phyloP scores from a whole-genome alignment of 2,888 invertebrate species.

The Mayetiola destructor region DNA sequence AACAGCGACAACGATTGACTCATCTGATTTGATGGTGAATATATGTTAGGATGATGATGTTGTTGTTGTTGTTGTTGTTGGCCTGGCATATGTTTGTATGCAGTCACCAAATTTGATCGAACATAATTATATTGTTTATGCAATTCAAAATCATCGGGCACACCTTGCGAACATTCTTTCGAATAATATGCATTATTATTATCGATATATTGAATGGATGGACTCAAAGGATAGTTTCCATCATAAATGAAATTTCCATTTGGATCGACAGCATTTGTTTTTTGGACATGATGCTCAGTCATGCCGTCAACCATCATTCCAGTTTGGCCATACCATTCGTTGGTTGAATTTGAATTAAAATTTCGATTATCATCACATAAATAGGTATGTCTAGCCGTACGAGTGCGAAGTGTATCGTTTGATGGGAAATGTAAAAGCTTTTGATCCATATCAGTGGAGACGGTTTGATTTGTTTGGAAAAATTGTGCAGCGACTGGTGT shows the following conservation, averaged over 20 bases:
- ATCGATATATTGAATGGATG: too few species aligned
- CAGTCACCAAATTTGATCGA: background rate
- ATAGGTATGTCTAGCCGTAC: background rate
- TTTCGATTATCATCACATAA: slow-evolving; percentile 2
- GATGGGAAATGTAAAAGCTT: background rate
- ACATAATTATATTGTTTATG: background rate
- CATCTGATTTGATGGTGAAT: background rate
- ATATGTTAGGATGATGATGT: too few species aligned
- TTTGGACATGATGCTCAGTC: background rate
- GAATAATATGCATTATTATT: background rate
- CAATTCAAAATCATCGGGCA: background rate
- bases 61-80: background rate
- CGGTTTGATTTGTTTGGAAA: background rate
- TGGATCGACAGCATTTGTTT: background rate
- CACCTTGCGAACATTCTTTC: slow-evolving; percentile 6
- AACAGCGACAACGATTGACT: background rate
- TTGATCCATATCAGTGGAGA: background rate
- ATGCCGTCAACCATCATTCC: background rate
- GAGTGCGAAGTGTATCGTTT: background rate
- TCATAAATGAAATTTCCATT: background rate
- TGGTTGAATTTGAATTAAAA: background rate
- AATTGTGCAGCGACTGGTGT: background rate
- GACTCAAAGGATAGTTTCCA: background rate
- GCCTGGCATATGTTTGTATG: background rate
- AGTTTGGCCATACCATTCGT: slow-evolving; percentile 5